Base-by-base conservation (phyloP, 2,888 invertebrate species). In the Drosophila paucipuncta region DNA sequence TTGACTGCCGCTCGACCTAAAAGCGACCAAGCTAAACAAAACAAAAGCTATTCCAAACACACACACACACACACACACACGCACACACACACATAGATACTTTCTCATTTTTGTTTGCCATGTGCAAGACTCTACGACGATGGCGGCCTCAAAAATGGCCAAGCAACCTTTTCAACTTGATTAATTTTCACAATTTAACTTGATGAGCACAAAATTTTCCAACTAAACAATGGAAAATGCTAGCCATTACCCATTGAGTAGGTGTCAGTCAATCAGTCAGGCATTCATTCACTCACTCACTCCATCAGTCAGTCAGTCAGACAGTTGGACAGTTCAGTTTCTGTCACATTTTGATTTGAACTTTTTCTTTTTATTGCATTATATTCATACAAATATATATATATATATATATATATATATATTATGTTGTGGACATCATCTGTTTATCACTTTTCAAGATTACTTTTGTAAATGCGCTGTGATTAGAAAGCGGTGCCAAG, bases 161-260 rank as follows among this genome's bases (percentile, higher is more conserved):
- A 79, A 35, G 41, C 66, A 79, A 89, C 84, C 85, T 91, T 90
- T 89, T 91, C 78, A 81, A 86, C 88, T 86, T 91, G 90, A 91
- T 92, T 91, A 88, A 92, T 88, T 92, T 84, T 92, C 82, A 82
- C 79, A 83, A 85, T 87, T 88, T 89, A 78, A 82, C 72, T 83
- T 85, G 82, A 90, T 86, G 86, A 88, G 85, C 80, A 73, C 59
- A 54, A 64, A 71, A 74, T 76, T 79, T 83, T 67, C 35, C 66
- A 73, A 73, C 55, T n/a, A 62, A 74, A 86, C 72, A 83, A 73
- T 82, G 57, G 55, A 18, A 66, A 73, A 31, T 58, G 60, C 53
- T 52, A 47, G 41, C 50, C 59, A 49, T 35, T 22, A 31, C 61
- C 50, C 65, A 57, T 53, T 62, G 53, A 53, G 43, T 67, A 61